Conservation (phyloP, 2,888 invertebrate genomes). For the Oxytorus armatus region DNA sequence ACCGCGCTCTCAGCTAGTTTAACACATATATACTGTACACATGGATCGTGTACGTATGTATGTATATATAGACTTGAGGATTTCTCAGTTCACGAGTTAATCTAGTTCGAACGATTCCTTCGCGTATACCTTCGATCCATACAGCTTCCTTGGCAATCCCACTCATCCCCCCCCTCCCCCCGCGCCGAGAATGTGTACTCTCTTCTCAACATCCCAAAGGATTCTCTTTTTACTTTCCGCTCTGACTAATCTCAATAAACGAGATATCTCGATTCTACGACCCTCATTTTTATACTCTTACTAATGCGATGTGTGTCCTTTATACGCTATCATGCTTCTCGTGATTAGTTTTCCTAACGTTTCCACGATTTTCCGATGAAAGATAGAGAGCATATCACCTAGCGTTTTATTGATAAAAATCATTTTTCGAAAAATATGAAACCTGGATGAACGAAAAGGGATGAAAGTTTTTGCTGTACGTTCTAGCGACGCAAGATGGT, state of each 20-base stretch:
- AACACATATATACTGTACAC: background rate
- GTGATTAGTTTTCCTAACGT: background rate
- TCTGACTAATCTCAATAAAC: conserved; percentile 51
- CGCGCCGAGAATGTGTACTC: conserved; percentile 17
- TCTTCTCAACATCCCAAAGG: background rate
- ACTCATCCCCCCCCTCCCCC: too few relatives aligned
- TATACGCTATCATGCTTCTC: too few relatives aligned
- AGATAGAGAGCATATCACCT: background rate
- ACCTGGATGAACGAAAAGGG: background rate
- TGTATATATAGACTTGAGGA: conserved; percentile 31
- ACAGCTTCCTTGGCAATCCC: conserved; percentile 6
- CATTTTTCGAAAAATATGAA: conserved; percentile 5
- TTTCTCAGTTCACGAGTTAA: conserved; percentile 53
- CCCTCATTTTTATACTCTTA: conserved; percentile 14
- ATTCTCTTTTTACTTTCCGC: background rate
- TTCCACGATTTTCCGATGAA: background rate
- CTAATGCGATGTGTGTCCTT: too few relatives aligned
- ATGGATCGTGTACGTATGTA: background rate
- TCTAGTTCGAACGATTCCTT: conserved; percentile 58
- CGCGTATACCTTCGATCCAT: conserved; percentile 36
- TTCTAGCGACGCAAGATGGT: background rate
- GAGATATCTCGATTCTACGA: background rate
- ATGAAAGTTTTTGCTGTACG: conserved; percentile 41
- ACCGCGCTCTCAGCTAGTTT: conserved; percentile 30
- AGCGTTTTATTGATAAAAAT: conserved; percentile 4